phyloP scores from a whole-genome alignment of 2,797 vertebrate species.

The Esox lucius region DNA sequence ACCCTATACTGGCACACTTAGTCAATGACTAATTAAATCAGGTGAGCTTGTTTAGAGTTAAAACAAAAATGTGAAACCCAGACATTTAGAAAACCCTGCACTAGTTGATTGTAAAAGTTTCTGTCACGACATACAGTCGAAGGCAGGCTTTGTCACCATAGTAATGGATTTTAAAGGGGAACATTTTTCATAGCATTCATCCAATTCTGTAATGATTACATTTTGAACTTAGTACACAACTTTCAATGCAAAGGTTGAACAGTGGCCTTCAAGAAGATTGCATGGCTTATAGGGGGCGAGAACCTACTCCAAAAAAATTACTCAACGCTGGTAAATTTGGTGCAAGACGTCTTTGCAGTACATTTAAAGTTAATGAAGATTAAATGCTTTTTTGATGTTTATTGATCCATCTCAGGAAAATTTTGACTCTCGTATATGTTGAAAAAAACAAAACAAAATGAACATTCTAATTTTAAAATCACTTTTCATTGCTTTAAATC shows the following conservation, averaged over 20 bases:
- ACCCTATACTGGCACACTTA: too few species aligned
- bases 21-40: too few species aligned
- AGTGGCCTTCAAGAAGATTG: not conserved
- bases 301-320: not conserved
- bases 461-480: not conserved
- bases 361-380: not conserved
- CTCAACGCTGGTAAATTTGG: not conserved
- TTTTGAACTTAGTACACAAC: constrained; percentile 7
- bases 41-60: too few species aligned
- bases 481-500: constrained; percentile 20
- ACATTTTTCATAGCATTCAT: constrained; percentile 13
- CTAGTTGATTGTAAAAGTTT: constrained; percentile 35
- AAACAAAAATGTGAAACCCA: too few species aligned
- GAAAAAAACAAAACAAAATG: not conserved
- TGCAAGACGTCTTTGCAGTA: not conserved
- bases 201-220: constrained; percentile 10
- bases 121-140: constrained; percentile 27
- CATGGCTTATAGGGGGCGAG: not conserved
- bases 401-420: constrained; percentile 44
- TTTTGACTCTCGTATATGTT: not conserved
- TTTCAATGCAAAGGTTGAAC: constrained; percentile 22
- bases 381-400: constrained; percentile 23
- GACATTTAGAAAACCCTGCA: too few species aligned
- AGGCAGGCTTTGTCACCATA: constrained; percentile 26
- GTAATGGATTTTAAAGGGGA: not conserved